A percentile compares a stretch with the other conserved stretches of the same genome.
Conservation (phyloP, 2,113 vertebrate species). For the Lophochroa leadbeateri region DNA sequence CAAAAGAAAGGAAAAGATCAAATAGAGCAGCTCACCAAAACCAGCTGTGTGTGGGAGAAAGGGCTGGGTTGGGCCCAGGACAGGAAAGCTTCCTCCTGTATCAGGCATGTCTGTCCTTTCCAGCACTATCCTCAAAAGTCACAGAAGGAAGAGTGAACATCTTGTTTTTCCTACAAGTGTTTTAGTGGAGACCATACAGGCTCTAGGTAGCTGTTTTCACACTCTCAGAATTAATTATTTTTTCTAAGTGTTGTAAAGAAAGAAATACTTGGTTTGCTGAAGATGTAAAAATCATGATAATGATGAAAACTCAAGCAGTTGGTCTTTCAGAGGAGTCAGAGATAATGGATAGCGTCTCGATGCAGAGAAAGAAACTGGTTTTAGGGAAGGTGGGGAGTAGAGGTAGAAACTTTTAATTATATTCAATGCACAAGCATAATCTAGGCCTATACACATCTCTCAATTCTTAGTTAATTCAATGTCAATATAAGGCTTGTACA, state of each 20-base stretch:
- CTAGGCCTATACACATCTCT: background rate
- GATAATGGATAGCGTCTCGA: background rate
- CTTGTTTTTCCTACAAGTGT: background rate
- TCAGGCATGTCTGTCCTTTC: background rate
- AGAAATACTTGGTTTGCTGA: background rate
- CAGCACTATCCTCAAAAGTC: background rate
- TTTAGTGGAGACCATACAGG: background rate
- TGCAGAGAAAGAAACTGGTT: background rate
- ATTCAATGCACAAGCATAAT: background rate
- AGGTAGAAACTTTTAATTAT: constrained; percentile 14
- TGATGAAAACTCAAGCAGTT: background rate
- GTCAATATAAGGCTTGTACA: background rate
- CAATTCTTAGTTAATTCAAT: background rate
- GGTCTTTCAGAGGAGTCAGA: background rate
- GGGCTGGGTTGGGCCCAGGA: background rate
- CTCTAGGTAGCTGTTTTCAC: background rate
- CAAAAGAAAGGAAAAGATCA: background rate
- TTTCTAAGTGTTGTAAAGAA: background rate
- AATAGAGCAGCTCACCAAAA: background rate
- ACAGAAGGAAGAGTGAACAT: background rate
- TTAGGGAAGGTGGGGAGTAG: background rate
- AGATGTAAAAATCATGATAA: background rate
- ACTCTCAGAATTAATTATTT: background rate
- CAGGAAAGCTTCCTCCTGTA: background rate
- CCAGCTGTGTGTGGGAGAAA: background rate